Evolutionary conservation across 2,888 invertebrate genomes (phyloP), one percentile per base, ranked within the genome.

Genomic region (Pomacea canaliculata): DNA sequence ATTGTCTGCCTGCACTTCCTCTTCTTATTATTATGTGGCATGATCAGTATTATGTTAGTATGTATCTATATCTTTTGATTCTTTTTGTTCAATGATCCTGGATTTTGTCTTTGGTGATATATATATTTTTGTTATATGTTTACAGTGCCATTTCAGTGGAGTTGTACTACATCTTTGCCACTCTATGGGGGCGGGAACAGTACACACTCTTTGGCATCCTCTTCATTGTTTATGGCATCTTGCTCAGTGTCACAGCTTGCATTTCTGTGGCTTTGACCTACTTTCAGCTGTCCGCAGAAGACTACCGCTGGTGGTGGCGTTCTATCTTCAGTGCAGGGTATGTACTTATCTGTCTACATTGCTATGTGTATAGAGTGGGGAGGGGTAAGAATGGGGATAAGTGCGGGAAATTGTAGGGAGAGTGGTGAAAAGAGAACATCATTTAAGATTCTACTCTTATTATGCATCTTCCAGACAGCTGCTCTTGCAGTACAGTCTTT

Each of bases 251-350:
- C 19, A 92, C 92, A 2, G 92, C 91, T 13, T 92, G 92, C 81
- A 91, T 92, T 70, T 91, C 92, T 9, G 90, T 92, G 65, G 92
- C 92, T 5, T 87, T 92, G 78, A 92, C 92, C 77, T 92, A 92
- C 87, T 92, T 92, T 84, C 92, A 92, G 84, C 87, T 92, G 74
- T 90, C 92, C 13, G 90, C 91, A 0, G 92, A 92, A 85, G 92
- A 92, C 84, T 92, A 92, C 84, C 85, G 91, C 62, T 92, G 92
- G 92, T 92, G 92, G 92, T 92, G 92, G 92, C 85, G 92, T 75
- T 91, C 92, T 67, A 89, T 92, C 70, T 91, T 92, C 83, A 91
- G 90, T 85, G 92, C 92, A 60, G 92, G 92, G 92, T 92, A 82
- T 82, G 91, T 84, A 3, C 23, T 23, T 23, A 37, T 1, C 37